Percentiles rank a stretch among this genome's conserved stretches.
These are phyloP conservation scores for Rousettus madagascariensis DNA, from an alignment of 2,797 vertebrate genomes.

Conservation along the genomic window DNA sequence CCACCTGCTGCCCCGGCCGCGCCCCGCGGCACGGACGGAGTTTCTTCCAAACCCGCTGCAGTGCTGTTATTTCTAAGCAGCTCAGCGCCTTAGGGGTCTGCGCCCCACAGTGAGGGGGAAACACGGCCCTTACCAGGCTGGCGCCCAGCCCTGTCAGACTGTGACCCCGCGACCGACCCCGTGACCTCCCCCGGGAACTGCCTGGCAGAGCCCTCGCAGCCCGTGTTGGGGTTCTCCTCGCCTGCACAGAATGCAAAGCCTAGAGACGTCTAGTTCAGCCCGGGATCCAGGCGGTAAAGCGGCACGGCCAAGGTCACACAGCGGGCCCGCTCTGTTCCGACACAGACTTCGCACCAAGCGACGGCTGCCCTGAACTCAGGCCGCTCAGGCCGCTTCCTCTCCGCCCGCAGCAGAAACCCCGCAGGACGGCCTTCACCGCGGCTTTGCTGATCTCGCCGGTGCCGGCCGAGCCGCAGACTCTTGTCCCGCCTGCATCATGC, in stretches of 20 bases:
- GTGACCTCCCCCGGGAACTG: not conserved
- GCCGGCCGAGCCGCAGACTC: rapidly evolving
- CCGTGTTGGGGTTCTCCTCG: not conserved
- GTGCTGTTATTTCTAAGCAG: not conserved
- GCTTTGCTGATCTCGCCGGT: not conserved
- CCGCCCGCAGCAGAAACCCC: not conserved
- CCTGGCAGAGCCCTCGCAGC: not conserved
- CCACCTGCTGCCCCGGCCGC: slow-evolving; percentile 57
- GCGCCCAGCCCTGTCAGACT: too few relatives aligned
- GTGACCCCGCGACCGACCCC: not conserved
- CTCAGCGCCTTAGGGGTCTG: not conserved
- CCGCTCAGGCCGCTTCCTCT: not conserved
- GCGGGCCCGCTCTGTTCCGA: not conserved
- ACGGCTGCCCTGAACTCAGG: not conserved
- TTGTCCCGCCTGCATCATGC: not conserved
- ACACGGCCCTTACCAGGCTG: not conserved
- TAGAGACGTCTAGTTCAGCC: not conserved
- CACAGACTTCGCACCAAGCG: not conserved
- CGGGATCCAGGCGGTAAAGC: not conserved
- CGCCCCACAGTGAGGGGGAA: not conserved
- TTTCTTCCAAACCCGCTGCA: not conserved
- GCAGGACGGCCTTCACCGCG: not conserved
- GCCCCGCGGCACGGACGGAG: not conserved
- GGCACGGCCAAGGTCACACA: not conserved
- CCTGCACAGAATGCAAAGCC: not conserved